These are phyloP conservation scores for Cepphus grylle DNA, from an alignment of 2,113 vertebrate genomes.

Conservation along the genomic window DNA sequence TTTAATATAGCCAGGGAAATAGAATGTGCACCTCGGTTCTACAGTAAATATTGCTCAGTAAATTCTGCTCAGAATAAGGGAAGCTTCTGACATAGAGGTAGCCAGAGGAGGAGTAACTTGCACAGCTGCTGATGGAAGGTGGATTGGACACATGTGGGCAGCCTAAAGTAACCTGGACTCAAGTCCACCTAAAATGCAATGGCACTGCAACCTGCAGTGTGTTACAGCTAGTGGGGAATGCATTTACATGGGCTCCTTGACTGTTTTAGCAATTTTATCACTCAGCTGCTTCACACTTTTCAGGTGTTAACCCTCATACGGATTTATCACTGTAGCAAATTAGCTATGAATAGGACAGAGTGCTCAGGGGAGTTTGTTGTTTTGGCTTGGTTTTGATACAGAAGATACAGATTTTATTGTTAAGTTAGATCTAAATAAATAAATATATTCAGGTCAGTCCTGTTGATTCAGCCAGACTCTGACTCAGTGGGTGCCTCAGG, in stretches of 20 bases:
- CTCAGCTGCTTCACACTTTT: background rate
- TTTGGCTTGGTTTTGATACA: background rate
- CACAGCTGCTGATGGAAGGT: background rate
- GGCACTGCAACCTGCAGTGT: background rate
- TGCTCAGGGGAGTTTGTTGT: background rate
- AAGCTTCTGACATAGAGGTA: background rate
- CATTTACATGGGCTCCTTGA: background rate
- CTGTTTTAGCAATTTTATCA: background rate
- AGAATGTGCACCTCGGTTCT: background rate
- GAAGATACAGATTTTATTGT: background rate
- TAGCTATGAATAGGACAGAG: background rate
- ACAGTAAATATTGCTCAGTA: background rate
- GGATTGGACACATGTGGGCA: accelerated
- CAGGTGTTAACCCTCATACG: background rate
- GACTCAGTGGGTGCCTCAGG: background rate
- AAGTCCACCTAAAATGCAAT: background rate
- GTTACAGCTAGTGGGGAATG: background rate
- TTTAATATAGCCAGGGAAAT: background rate
- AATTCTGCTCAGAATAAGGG: background rate
- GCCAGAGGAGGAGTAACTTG: background rate
- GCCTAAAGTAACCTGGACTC: background rate
- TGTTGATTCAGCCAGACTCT: background rate
- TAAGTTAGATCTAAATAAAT: background rate
- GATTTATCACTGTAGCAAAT: background rate
- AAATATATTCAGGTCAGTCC: background rate